Evolutionary conservation across 2,888 invertebrate species (phyloP), one percentile per base, ranked within the genome.

Genomic region (Odontomyia ornata): DNA sequence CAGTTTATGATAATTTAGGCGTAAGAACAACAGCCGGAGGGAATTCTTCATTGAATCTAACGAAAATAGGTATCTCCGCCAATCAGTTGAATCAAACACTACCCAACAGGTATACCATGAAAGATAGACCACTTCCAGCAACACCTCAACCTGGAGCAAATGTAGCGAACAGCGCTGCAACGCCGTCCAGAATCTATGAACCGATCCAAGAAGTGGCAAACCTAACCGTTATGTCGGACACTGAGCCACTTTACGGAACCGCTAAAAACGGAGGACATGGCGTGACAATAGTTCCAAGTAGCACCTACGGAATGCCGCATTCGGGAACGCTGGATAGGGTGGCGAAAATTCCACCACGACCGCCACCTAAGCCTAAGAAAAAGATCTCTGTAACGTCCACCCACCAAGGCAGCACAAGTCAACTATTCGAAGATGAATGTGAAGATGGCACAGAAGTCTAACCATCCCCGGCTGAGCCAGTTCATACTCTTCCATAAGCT

Each of bases 371-470:
- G 82, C 94, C 94, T 73, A 94, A 93, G 87, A 94, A 94, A 89
- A 91, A 92, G 81, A 89, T 90, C 18, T 89, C 89, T 73, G 89
- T 92, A 4, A 89, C 83, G 77, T 85, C 85, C 77, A 83, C 83
- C 78, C 85, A 85, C 60, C 85, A 85, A 75, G 79, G 78, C 28
- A 91, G 86, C 78, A 91, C 89, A 82, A 93, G 93, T 81, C 94
- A 94, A 78, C 87, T 95, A 80, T 95, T 94, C 83, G 95, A 95
- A 84, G 95, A 95, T 84, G 95, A 95, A 87, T 94, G 94, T 30
- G 95, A 95, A 84, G 95, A 95, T 82, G 95, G 95, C 80, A 95
- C 95, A 82, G 95, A 95, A 89, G 95, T 95, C 89, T 94, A 87
- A 83, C 91, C 65, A 36, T 5, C 56, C 30, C 23, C 23, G 21